Evolutionary conservation across 2,113 vertebrate genomes (phyloP), one percentile per base, ranked within the genome.

Genomic region (Ariopsis seemanni): DNA sequence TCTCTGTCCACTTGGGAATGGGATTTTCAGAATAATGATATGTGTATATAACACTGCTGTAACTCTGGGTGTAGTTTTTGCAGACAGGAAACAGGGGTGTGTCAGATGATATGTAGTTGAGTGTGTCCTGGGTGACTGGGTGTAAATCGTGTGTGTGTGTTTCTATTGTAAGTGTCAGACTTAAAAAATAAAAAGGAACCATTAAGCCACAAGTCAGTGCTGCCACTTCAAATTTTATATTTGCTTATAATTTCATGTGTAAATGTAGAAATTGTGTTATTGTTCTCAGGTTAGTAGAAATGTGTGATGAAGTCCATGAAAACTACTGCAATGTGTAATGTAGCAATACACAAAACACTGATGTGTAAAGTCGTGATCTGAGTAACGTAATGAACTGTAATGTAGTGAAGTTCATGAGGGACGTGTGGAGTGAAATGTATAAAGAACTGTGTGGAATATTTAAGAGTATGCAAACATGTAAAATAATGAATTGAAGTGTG

Each of bases 11-110:
- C 34, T 0, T n/a, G 58, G 60, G 80, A 63, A 25, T 42, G 11
- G 34, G 11, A 65, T 82, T 82, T 82, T 82, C 12, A 48, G 60
- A 65, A 82, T 82, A 82, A 82, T 82, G 58, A 65, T 63, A 60
- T 65, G 81, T 58, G 7, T 81, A 60, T 78, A 27, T 78, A 53
- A 78, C 75, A 78, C 27, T 81, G 53, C 17, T 57, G 55, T 81
- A 82, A 65, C 10, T 62, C 80, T 82, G 79, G 52, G 78, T 80
- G n/a, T 53, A 53, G 75, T 79, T 79, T 79, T 57, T 58, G 81
- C 30, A 82, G 60, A 63, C 81, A 82, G 81, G 81, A 82, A 82
- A 82, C 34, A 62, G 60, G 34, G 30, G 58, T 82, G 60, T 63
- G 20, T 50, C 58, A 65, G 81, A 60, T 82, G 60, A 62, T 82